Conservation (phyloP, 1,140 invertebrate species). For the Pseudomyrmex concolor region DNA sequence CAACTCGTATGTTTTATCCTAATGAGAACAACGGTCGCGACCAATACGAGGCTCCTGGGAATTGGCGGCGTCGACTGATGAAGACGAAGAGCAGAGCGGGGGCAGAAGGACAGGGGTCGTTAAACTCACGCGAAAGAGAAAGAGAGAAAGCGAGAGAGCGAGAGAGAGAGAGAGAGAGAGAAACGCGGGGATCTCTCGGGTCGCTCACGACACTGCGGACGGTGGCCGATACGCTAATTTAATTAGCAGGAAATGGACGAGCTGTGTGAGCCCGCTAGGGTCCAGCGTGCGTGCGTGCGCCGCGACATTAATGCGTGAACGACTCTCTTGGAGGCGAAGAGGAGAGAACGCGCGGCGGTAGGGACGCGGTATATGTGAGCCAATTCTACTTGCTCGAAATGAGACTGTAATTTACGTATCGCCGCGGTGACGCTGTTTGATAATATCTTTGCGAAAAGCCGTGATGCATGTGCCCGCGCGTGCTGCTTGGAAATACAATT, state of each 20-base stretch:
- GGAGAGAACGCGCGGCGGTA: slow-evolving; percentile 9
- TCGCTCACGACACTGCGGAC: slow-evolving; percentile 68
- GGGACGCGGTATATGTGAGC: slow-evolving; percentile 14
- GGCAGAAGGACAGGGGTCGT: slow-evolving; percentile 65
- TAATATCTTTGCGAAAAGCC: slow-evolving; percentile 63
- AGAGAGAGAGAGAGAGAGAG: too few relatives aligned
- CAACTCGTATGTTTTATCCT: slow-evolving; percentile 81
- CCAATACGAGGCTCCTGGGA: slow-evolving; percentile 80
- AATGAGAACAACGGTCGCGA: slow-evolving; percentile 80
- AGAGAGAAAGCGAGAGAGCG: background rate
- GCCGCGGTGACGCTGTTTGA: slow-evolving; percentile 31
- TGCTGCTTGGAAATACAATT: background rate
- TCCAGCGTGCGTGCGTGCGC: slow-evolving; percentile 68
- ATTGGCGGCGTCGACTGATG: slow-evolving; percentile 77
- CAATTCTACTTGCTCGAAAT: slow-evolving; percentile 56
- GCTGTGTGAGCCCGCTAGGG: slow-evolving; percentile 53
- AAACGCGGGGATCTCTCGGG: slow-evolving; percentile 57
- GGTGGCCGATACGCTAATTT: slow-evolving; percentile 80
- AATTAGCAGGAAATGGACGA: slow-evolving; percentile 78
- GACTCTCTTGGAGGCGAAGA: slow-evolving; percentile 34
- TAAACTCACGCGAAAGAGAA: slow-evolving; percentile 55
- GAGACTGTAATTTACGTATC: slow-evolving; percentile 60
- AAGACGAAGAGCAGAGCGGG: slow-evolving; percentile 75
- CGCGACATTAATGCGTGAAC: slow-evolving; percentile 69
- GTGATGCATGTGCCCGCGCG: slow-evolving; percentile 15